Percentiles rank a stretch among this genome's conserved stretches.
These are phyloP conservation scores for Macquaria australasica DNA, from an alignment of 2,113 vertebrate genomes.

Conservation along the genomic window DNA sequence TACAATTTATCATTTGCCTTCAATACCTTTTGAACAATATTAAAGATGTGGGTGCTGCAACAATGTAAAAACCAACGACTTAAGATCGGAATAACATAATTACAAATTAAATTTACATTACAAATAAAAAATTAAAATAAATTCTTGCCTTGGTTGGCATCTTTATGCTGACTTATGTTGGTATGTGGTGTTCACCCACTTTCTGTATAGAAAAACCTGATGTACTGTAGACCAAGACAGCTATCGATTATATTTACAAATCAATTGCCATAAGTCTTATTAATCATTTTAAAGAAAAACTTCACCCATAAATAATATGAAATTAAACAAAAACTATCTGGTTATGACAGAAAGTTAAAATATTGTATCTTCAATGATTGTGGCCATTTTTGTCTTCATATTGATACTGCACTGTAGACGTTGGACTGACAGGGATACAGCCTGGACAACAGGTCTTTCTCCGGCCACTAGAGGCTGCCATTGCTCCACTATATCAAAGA, in stretches of 20 bases:
- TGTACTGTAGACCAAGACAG: slow-evolving; percentile 6
- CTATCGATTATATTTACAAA: slow-evolving; percentile 35
- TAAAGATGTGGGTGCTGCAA: slow-evolving; percentile 36
- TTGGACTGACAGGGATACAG: slow-evolving; percentile 7
- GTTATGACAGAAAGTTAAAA: slow-evolving; percentile 22
- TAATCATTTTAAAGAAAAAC: slow-evolving; percentile 16
- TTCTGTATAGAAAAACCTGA: slow-evolving; percentile 20
- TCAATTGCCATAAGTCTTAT: slow-evolving; percentile 19
- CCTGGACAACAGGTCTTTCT: slow-evolving; percentile 3
- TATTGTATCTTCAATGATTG: background rate
- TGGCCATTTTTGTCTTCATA: slow-evolving; percentile 7
- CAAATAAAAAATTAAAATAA: slow-evolving; percentile 17
- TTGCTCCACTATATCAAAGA: slow-evolving; percentile 54
- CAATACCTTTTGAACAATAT: slow-evolving; percentile 10
- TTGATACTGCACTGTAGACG: slow-evolving; percentile 16
- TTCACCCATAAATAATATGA: slow-evolving; percentile 26
- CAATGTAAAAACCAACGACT: slow-evolving; percentile 9
- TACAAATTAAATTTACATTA: too few species aligned
- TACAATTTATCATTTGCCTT: slow-evolving; percentile 5
- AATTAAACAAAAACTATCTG: background rate
- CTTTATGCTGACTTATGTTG: slow-evolving; percentile 24
- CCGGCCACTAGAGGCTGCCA: slow-evolving; percentile 69
- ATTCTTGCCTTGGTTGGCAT: background rate
- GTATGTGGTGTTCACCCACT: slow-evolving; percentile 7
- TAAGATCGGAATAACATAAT: slow-evolving; percentile 27